A percentile compares a stretch with the other conserved stretches of the same genome.
These are phyloP conservation scores for Onychomys leucogaster DNA, from an alignment of 2,797 vertebrate genomes.

Conservation along the genomic window DNA sequence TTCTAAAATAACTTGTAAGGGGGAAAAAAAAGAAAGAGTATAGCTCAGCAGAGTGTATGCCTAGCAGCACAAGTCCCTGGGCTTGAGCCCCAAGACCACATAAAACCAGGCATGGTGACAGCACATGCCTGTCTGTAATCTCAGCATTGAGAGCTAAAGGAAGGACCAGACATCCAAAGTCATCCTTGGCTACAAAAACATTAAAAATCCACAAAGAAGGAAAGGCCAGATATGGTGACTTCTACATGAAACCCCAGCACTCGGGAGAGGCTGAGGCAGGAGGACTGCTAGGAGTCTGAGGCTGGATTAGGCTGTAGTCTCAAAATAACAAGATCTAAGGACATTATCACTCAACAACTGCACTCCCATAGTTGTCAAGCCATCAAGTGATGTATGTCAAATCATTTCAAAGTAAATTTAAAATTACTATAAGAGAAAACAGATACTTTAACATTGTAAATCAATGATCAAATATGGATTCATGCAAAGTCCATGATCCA, in stretches of 20 bases:
- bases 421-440: background rate
- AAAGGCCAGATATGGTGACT: background rate
- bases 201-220: background rate
- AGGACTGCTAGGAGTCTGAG: background rate
- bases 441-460: background rate
- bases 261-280: background rate
- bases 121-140: background rate
- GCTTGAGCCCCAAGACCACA: background rate
- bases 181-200: background rate
- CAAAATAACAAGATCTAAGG: background rate
- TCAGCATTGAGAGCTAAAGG: background rate
- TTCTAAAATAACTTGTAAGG: conserved; percentile 3
- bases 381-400: background rate
- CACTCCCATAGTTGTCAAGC: background rate
- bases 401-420: background rate
- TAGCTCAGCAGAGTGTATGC: background rate
- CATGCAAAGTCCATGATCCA: background rate
- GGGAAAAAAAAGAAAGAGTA: background rate
- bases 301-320: background rate
- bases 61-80: background rate
- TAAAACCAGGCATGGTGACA: background rate
- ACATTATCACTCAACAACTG: conserved; percentile 14
- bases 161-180: background rate
- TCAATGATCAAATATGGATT: background rate
- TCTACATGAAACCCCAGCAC: background rate